Percentiles rank a stretch among this genome's conserved stretches.
Conservation (phyloP, 23 tunicate genomes). For the Trididemnum clinides region DNA sequence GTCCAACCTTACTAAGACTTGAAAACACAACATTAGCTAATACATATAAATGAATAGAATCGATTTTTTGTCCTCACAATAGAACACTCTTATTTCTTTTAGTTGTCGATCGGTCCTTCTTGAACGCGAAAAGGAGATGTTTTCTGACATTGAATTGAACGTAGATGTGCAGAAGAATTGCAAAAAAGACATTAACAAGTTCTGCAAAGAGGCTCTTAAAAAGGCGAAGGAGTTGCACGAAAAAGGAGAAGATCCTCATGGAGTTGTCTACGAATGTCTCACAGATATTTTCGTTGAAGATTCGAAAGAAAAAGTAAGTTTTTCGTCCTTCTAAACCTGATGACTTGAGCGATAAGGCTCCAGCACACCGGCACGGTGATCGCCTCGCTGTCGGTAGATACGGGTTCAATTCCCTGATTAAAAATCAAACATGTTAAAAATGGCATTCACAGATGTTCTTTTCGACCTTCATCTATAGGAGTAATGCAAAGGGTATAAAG, state of each 20-base stretch:
- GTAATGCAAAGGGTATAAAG: no score
- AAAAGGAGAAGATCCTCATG: constrained; percentile 60
- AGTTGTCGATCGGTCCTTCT: constrained; percentile 54
- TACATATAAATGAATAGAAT: background rate
- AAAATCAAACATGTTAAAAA: no score
- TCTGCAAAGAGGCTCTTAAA: constrained; percentile 35
- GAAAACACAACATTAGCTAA: background rate
- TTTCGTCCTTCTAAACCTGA: no score
- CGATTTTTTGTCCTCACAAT: background rate
- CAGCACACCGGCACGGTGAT: no score
- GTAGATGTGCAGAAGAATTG: constrained; percentile 64
- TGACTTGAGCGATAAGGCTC: no score
- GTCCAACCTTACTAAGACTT: background rate
- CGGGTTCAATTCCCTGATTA: no score
- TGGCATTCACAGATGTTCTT: no score
- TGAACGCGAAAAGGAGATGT: constrained; percentile 75
- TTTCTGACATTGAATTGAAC: constrained; percentile 66
- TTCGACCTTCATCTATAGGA: no score
- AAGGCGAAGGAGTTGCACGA: constrained; percentile 27
- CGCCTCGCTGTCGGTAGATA: no score
- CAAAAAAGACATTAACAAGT: constrained; percentile 48
- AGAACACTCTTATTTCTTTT: no score
- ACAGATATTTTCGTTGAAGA: constrained; percentile 4
- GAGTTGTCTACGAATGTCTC: constrained; percentile 63
- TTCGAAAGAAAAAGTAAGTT: background rate